phyloP scores from a whole-genome alignment of 2,113 vertebrate genomes.

The Nycticebus coucang region DNA sequence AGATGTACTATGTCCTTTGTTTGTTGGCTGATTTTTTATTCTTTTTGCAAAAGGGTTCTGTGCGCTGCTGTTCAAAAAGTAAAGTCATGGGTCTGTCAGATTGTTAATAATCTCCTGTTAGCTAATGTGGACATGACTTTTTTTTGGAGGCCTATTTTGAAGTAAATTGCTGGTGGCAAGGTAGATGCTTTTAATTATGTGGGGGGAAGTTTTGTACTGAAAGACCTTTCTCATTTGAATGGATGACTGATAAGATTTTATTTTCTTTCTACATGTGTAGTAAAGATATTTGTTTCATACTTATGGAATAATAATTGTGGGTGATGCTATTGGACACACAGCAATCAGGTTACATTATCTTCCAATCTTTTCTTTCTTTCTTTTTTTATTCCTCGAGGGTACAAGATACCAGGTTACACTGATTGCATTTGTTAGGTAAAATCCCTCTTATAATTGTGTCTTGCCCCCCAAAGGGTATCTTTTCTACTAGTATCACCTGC shows the following conservation, averaged over 20 bases:
- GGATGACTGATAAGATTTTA: background rate
- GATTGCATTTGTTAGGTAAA: no score
- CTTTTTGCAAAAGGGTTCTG: background rate
- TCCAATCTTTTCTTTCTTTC: no score
- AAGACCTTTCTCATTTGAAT: constrained; percentile 41
- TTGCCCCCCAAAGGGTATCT: background rate
- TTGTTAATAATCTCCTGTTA: constrained; percentile 55
- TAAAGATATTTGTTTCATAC: background rate
- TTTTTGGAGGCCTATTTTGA: constrained; percentile 61
- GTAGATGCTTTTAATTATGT: constrained; percentile 40
- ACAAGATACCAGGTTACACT: no score
- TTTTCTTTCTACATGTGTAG: background rate
- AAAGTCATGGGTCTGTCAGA: constrained; percentile 38
- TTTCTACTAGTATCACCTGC: background rate
- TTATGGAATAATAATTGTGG: background rate
- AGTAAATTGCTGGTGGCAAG: constrained; percentile 45
- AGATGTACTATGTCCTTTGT: constrained; percentile 22
- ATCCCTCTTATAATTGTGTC: no score
- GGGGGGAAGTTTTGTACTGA: background rate
- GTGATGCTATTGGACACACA: background rate
- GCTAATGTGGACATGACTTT: constrained; percentile 72
- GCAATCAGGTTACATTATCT: background rate
- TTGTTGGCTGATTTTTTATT: constrained; percentile 30
- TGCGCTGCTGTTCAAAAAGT: background rate
- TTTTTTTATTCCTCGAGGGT: no score